Evolutionary conservation across 2,888 invertebrate genomes (phyloP).

Genomic region (Emmelina monodactyla): DNA sequence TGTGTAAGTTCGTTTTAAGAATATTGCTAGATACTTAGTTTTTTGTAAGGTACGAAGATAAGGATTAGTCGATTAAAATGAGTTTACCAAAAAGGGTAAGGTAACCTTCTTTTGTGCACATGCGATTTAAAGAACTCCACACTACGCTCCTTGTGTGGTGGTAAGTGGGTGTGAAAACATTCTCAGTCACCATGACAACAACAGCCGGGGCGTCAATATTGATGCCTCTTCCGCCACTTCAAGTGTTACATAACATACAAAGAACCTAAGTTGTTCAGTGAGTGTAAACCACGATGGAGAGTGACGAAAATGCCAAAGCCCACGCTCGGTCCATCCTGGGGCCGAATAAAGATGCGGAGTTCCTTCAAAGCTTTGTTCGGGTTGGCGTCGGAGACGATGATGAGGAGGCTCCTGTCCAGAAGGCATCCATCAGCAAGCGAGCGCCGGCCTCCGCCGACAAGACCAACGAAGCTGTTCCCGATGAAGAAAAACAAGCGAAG

Average conservation of each 20-base stretch:
- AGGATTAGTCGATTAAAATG: too few relatives aligned
- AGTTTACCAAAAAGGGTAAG: too few relatives aligned
- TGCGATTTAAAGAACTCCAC: too few relatives aligned
- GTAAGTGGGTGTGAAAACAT: slow-evolving; percentile 52
- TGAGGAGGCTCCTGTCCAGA: slow-evolving; percentile 46
- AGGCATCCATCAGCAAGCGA: slow-evolving; percentile 51
- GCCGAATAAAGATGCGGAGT: slow-evolving; percentile 74
- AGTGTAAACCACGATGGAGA: slow-evolving; percentile 29
- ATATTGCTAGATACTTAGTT: too few relatives aligned
- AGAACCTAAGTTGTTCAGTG: background rate
- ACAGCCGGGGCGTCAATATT: slow-evolving; percentile 52
- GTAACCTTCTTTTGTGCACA: too few relatives aligned
- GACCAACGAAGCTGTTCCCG: slow-evolving; percentile 24
- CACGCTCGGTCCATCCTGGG: slow-evolving; percentile 70
- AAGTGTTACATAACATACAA: slow-evolving; percentile 35
- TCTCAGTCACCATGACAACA: slow-evolving; percentile 47
- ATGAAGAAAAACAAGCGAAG: slow-evolving; percentile 36
- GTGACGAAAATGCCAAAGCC: slow-evolving; percentile 44
- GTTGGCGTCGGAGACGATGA: slow-evolving; percentile 70
- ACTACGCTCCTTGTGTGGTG: too few relatives aligned
- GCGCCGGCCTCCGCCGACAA: slow-evolving; percentile 39
- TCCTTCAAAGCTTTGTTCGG: slow-evolving; percentile 81
- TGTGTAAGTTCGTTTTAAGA: too few relatives aligned
- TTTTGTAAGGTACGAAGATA: too few relatives aligned
- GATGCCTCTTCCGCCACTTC: slow-evolving; percentile 28